A percentile compares a stretch with the other conserved stretches of the same genome.
phyloP scores from a whole-genome alignment of 2,797 vertebrate species.

The Yasuhikotakia modesta region DNA sequence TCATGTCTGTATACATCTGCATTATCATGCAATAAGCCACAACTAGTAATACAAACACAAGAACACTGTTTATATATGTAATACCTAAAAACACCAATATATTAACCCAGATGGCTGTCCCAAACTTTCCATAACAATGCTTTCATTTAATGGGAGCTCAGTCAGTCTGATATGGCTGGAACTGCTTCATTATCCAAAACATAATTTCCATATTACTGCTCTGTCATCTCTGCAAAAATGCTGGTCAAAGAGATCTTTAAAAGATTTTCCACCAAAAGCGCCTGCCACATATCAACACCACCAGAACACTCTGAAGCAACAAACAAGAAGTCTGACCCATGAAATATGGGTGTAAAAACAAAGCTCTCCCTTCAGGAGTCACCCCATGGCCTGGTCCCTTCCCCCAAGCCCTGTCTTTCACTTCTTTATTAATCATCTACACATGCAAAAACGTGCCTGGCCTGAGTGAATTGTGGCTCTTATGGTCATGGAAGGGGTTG shows the following conservation, averaged over 20 bases:
- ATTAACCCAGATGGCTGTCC: slow-evolving; percentile 1
- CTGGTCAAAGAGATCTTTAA: slow-evolving; percentile 47
- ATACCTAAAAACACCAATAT: slow-evolving; percentile 5
- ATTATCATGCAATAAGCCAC: slow-evolving; percentile 18
- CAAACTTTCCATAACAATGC: slow-evolving; percentile 52
- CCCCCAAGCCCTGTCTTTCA: slow-evolving; percentile 53
- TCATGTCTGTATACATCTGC: not conserved
- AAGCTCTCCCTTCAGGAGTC: slow-evolving; percentile 66
- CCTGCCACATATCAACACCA: slow-evolving; percentile 64
- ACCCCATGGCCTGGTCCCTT: slow-evolving; percentile 42
- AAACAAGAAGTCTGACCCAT: slow-evolving; percentile 71
- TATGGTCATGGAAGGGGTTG: slow-evolving; percentile 57
- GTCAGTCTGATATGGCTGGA: slow-evolving; percentile 27
- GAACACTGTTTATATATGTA: slow-evolving; percentile 4
- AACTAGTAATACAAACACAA: slow-evolving; percentile 6
- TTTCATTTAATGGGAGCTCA: slow-evolving; percentile 18
- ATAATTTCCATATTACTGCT: slow-evolving; percentile 48
- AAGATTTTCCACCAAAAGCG: slow-evolving; percentile 57
- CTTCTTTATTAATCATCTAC: slow-evolving; percentile 72
- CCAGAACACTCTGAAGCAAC: slow-evolving; percentile 70
- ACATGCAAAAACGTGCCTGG: slow-evolving; percentile 56
- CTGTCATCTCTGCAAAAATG: slow-evolving; percentile 39
- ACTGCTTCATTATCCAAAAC: slow-evolving; percentile 68
- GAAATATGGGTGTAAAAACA: slow-evolving; percentile 75
- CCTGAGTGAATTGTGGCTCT: slow-evolving; percentile 67